Percentiles rank a stretch among this genome's conserved stretches.
Evolutionary conservation across 64 coral and sea anemone species (phyloP).

Genomic region (Pachyseris speciosa): DNA sequence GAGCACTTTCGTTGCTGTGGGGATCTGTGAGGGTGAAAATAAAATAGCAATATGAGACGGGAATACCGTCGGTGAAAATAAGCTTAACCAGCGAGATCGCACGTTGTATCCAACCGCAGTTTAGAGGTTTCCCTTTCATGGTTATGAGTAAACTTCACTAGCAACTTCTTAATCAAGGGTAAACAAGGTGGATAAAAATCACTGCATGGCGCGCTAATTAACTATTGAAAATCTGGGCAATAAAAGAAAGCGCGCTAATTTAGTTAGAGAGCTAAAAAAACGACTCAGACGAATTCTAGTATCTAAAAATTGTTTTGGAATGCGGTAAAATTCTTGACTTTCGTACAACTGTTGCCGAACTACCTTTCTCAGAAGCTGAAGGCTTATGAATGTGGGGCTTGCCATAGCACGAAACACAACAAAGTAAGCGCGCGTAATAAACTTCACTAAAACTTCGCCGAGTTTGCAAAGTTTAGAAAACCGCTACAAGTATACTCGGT

Average conservation of each 20-base stretch:
- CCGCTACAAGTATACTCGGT: neutral
- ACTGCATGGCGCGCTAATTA: neutral
- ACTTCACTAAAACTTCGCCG: neutral
- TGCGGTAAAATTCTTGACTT: neutral
- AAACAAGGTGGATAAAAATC: neutral
- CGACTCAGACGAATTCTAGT: neutral
- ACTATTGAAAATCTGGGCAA: slow-evolving; percentile 34
- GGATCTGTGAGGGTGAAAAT: slow-evolving; percentile 4
- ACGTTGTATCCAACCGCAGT: neutral
- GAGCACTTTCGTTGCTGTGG: neutral
- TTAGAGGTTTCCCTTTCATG: neutral
- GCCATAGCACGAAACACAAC: neutral
- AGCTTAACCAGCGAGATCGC: neutral
- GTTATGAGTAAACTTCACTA: too few relatives aligned
- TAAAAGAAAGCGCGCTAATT: slow-evolving; percentile 40
- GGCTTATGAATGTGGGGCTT: neutral
- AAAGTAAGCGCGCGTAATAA: neutral
- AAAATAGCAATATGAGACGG: slow-evolving; percentile 11
- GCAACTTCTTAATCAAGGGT: neutral
- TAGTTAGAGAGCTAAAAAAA: neutral
- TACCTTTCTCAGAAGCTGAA: neutral
- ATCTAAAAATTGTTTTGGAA: neutral
- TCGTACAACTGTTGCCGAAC: too few relatives aligned
- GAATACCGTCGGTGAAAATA: neutral
- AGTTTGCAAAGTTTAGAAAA: slow-evolving; percentile 11